These are phyloP conservation scores for Acanthacorydalis orientalis DNA, from an alignment of 2,888 invertebrate species.

Conservation along the genomic window DNA sequence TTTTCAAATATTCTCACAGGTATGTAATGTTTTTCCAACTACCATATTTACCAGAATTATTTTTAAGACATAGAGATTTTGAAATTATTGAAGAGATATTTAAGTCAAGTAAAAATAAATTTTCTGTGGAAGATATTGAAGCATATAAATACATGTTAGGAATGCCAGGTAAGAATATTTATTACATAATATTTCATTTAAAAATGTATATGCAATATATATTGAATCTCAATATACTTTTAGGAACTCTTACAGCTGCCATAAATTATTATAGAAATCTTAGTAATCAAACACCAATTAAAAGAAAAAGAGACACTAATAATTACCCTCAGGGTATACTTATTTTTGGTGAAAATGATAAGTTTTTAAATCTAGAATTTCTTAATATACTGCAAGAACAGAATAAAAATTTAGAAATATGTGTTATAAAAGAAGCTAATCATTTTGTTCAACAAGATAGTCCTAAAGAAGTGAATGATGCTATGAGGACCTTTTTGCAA, in stretches of 20 bases:
- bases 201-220: not conserved
- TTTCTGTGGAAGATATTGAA: conserved; percentile 29
- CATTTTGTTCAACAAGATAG: conserved; percentile 40
- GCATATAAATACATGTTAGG: conserved; percentile 40
- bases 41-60: conserved; percentile 35
- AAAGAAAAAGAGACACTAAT: conserved; percentile 13
- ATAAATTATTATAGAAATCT: conserved; percentile 40
- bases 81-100: conserved; percentile 23
- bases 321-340: conserved; percentile 28
- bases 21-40: conserved; percentile 39
- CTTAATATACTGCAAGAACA: conserved; percentile 24
- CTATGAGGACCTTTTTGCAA: conserved; percentile 29
- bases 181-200: not conserved
- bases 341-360: conserved; percentile 29
- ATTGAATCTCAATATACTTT: not conserved
- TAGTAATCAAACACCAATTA: conserved; percentile 14
- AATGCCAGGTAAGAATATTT: conserved; percentile 20
- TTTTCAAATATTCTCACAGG: conserved; percentile 20
- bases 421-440: conserved; percentile 26
- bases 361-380: conserved; percentile 19
- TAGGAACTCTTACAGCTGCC: conserved; percentile 25
- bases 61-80: conserved; percentile 29
- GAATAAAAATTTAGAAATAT: conserved; percentile 27
- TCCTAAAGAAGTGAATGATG: conserved; percentile 31
- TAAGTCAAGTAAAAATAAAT: conserved; percentile 9